These are phyloP conservation scores for Synchiropus splendidus DNA, from an alignment of 2,113 vertebrate species.

Conservation along the genomic window DNA sequence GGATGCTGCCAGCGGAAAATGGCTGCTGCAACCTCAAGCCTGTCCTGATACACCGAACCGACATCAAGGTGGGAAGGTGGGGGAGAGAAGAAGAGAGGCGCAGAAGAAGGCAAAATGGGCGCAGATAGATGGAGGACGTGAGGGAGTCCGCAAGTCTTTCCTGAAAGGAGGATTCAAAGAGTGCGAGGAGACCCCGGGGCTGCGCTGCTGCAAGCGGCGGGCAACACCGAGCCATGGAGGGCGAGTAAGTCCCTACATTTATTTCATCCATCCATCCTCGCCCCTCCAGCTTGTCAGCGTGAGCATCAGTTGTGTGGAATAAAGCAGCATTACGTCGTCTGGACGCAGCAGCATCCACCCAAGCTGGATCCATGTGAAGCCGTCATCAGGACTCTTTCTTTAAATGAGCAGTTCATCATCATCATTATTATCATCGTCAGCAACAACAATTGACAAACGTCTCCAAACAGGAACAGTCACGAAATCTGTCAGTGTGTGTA, in stretches of 20 bases:
- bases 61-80: constrained; percentile 64
- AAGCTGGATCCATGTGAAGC: constrained; percentile 44
- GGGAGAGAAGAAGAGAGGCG: constrained; percentile 38
- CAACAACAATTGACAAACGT: constrained; percentile 24
- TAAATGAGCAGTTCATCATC: constrained; percentile 18
- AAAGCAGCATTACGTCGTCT: constrained; percentile 66
- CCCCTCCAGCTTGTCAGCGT: background rate
- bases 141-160: constrained; percentile 49
- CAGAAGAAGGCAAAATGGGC: constrained; percentile 58
- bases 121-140: constrained; percentile 60
- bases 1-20: constrained; percentile 76
- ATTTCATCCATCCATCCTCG: background rate
- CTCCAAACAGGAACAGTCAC: constrained; percentile 46
- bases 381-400: constrained; percentile 37
- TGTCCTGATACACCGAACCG: constrained; percentile 68
- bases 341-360: constrained; percentile 60
- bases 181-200: constrained; percentile 54
- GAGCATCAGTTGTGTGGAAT: constrained; percentile 21
- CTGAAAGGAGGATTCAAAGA: constrained; percentile 61
- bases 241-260: constrained; percentile 76
- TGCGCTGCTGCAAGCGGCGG: constrained; percentile 68
- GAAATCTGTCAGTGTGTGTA: constrained; percentile 60
- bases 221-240: constrained; percentile 75
- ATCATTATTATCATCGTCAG: background rate
- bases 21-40: constrained; percentile 75